Evolutionary conservation across 2,888 invertebrate genomes (phyloP).

Genomic region (Coenonympha arcania): DNA sequence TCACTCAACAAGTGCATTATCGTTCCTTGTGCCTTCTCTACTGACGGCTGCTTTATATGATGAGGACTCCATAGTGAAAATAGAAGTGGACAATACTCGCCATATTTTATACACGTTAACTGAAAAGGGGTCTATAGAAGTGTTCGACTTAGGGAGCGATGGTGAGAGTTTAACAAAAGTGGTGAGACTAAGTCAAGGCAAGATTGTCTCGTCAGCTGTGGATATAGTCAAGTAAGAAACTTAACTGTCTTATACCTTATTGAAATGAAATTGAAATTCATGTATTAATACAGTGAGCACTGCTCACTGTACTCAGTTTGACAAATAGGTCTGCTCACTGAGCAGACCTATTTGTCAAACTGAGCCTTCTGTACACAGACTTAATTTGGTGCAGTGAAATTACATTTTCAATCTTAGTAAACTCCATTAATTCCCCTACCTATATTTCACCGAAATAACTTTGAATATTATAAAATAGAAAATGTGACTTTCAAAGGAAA

Average conservation of each 20-base stretch:
- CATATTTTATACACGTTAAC: constrained; percentile 92
- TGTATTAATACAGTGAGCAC: too few relatives aligned
- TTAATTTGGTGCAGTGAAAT: too few relatives aligned
- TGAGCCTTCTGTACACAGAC: too few relatives aligned
- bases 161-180: constrained; percentile 82
- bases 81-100: constrained; percentile 90
- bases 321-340: too few relatives aligned
- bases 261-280: too few relatives aligned
- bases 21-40: constrained; percentile 92
- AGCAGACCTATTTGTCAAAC: too few relatives aligned
- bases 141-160: constrained; percentile 89
- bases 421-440: background rate
- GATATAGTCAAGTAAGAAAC: constrained; percentile 84
- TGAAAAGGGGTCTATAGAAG: constrained; percentile 89
- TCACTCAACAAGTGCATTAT: constrained; percentile 90
- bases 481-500: too few relatives aligned
- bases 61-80: constrained; percentile 91
- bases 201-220: constrained; percentile 82
- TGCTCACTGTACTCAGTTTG: too few relatives aligned
- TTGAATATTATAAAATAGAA: too few relatives aligned
- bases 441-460: too few relatives aligned
- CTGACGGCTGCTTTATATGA: constrained; percentile 88
- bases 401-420: background rate
- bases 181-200: constrained; percentile 81
- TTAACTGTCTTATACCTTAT: too few relatives aligned